A percentile compares a stretch with the other conserved stretches of the same genome.
Conservation (phyloP, 1,140 invertebrate species). For the Aradophagus sp. region DNA sequence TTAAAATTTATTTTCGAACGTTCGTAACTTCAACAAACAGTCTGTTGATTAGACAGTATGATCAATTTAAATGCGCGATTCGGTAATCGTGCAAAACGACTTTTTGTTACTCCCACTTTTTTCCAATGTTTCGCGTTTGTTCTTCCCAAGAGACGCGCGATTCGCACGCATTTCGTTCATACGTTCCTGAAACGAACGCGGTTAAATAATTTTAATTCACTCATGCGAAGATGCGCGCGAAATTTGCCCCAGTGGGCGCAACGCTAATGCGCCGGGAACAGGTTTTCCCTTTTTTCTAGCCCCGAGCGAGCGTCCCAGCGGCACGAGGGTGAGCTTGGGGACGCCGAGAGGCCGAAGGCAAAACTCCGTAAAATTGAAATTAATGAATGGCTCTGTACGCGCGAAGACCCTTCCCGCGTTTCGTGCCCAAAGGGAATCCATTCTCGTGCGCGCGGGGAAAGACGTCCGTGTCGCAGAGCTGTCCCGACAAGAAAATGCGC, state of each 20-base stretch:
- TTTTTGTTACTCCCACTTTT: too few species aligned
- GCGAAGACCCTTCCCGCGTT: conserved; percentile 43
- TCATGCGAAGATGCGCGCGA: conserved; percentile 30
- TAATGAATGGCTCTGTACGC: conserved; percentile 69
- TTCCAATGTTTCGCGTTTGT: too few species aligned
- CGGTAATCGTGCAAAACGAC: too few species aligned
- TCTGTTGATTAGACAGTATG: too few species aligned
- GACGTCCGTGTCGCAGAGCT: conserved; percentile 51
- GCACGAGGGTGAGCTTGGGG: conserved; percentile 47
- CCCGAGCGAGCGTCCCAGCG: conserved; percentile 25
- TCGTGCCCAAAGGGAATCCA: conserved; percentile 61
- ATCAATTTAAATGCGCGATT: too few species aligned
- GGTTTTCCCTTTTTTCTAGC: conserved; percentile 50
- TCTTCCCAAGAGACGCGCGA: conserved; percentile 27
- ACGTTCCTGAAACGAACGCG: neutral
- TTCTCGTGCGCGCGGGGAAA: conserved; percentile 60
- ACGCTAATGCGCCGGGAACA: conserved; percentile 44
- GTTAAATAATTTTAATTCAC: conserved; percentile 54
- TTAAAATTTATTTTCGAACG: too few species aligned
- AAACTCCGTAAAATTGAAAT: conserved; percentile 73
- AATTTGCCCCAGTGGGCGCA: conserved; percentile 19
- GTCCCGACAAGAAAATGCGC: conserved; percentile 50
- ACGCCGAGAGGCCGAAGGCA: conserved; percentile 47
- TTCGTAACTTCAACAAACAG: too few species aligned
- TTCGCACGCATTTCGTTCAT: conserved; percentile 5